Percentiles rank a stretch among this genome's conserved stretches.
Conservation (phyloP, 1,140 invertebrate species). For the Pseudomyrmex cubaensis region DNA sequence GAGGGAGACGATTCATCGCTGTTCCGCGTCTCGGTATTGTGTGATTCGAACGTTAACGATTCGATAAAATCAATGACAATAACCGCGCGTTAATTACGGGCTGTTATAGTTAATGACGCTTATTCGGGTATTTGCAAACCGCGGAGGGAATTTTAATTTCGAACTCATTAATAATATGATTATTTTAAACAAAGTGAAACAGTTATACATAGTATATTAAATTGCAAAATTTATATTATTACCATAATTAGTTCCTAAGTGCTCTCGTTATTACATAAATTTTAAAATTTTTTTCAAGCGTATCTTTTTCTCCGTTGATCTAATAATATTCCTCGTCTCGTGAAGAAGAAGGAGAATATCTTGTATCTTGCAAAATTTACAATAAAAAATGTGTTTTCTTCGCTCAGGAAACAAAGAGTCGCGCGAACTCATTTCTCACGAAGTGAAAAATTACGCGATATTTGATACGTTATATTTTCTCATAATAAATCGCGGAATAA, state of each 20-base stretch:
- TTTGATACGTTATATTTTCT: not conserved
- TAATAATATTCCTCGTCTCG: no score
- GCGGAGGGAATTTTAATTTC: not conserved
- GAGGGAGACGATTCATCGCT: not conserved
- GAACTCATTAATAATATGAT: conserved; percentile 34
- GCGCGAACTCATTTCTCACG: no score
- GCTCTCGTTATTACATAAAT: not conserved
- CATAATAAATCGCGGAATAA: conserved; percentile 24
- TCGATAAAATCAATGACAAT: conserved; percentile 18
- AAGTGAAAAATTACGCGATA: no score
- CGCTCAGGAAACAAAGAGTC: not conserved
- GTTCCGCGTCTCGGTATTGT: not conserved
- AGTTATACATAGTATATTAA: not conserved
- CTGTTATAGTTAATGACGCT: conserved; percentile 23
- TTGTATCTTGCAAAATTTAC: not conserved
- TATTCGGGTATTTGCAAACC: not conserved
- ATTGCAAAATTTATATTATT: conserved; percentile 15
- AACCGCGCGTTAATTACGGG: conserved; percentile 35
- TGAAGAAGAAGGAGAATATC: not conserved
- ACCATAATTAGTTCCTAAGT: conserved; percentile 1
- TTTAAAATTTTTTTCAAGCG: not conserved
- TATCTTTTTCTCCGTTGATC: no score
- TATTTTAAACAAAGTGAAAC: conserved; percentile 17
- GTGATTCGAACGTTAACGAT: not conserved
- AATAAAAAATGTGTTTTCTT: not conserved